These are phyloP conservation scores for Cirrhinus mrigala DNA, from an alignment of 2,797 vertebrate species.

Conservation along the genomic window DNA sequence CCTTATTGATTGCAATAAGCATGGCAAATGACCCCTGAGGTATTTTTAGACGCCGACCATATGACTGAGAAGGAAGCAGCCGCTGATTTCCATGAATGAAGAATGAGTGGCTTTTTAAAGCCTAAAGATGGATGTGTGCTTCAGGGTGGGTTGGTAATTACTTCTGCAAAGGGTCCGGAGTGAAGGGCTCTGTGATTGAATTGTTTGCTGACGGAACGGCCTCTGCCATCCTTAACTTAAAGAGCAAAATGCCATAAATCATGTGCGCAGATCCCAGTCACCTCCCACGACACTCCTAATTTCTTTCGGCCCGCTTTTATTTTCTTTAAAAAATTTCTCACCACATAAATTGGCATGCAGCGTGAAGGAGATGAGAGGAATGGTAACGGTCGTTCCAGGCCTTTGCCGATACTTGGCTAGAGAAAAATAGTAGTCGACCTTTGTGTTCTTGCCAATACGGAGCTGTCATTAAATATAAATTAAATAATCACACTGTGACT, in stretches of 20 bases:
- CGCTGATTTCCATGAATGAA: constrained; percentile 75
- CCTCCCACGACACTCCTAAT: constrained; percentile 14
- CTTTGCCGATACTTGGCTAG: neutral
- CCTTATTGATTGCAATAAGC: constrained; percentile 77
- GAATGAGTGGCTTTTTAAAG: constrained; percentile 68
- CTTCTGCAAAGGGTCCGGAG: constrained; percentile 38
- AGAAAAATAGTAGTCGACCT: constrained; percentile 8
- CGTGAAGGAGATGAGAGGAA: constrained; percentile 3
- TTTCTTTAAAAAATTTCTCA: constrained; percentile 14
- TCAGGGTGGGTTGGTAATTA: constrained; percentile 56
- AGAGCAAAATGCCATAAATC: constrained; percentile 43
- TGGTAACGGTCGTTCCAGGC: neutral
- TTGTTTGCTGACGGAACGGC: constrained; percentile 48
- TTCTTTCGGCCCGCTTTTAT: constrained; percentile 1
- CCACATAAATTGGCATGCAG: neutral
- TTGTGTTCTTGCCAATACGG: constrained; percentile 28
- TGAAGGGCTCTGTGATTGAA: constrained; percentile 30
- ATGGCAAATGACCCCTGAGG: constrained; percentile 76
- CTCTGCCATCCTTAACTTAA: constrained; percentile 47
- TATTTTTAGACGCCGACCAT: constrained; percentile 79
- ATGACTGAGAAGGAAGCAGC: constrained; percentile 68
- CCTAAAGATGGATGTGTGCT: constrained; percentile 52
- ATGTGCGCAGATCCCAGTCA: neutral
- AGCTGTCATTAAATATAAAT: constrained; percentile 33
- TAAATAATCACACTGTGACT: constrained; percentile 22